Evolutionary conservation across 1,140 invertebrate species (phyloP), one percentile per base, ranked within the genome.

Genomic region (Notospermus geniculatus): DNA sequence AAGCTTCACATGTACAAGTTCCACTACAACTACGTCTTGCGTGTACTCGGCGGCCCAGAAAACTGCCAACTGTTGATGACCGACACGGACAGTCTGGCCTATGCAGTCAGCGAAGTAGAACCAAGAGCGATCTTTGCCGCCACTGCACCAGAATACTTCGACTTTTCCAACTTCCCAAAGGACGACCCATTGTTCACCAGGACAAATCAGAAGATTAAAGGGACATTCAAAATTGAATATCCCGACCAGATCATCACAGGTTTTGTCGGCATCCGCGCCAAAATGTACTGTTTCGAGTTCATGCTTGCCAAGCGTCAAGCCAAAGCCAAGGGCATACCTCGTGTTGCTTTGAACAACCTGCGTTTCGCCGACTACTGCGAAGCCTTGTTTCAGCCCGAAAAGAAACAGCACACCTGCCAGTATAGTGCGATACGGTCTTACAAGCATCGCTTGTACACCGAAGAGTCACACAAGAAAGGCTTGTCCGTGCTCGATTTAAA

Each of bases 1-100:
- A 50, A 50, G 25, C n/a, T 50, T 50, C 46, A 50, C 46, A 50
- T 50, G 46, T 50, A 50, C 46, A 5, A n/a, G 4, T 50, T 50
- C 46, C 46, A 50, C 25, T 19, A 50, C 46, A 50, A 50, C n/a
- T 50, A 50, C 46, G 25, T n/a, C 5, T 9, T 36, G 32, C 15
- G 5, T 15, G 32, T 36, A n/a, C 46, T 23, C 4, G 25, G 25
- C 4, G 46, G n/a, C 4, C 46, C 19, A n/a, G 46, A 27, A 27
- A 23, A 27, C 4, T 50, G 25, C n/a, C 46, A n/a, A 4, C 25
- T 50, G 5, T 50, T 50, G 46, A 9, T 50, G 19, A 50, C 19
- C 5, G 46, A 50, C 46, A 50, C 46, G 46, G 46, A 50, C 46
- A 23, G 4, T 19, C 25, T 50, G 46, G n/a, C 46, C 19, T 7